Conservation (phyloP, 2,888 invertebrate genomes). For the Poecilobothrus nobilitatus region DNA sequence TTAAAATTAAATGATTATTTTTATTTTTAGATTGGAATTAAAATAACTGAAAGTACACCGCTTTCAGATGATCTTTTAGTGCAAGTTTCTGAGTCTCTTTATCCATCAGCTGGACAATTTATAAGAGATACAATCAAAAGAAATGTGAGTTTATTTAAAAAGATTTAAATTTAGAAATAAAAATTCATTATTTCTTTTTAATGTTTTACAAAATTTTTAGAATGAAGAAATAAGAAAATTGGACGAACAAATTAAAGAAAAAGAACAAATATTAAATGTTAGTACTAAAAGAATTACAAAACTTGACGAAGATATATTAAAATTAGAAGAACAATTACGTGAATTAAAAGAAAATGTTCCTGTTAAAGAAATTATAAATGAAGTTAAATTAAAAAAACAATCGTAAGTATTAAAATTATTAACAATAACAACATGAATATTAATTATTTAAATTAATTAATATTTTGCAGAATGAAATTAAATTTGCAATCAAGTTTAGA, state of each 20-base stretch:
- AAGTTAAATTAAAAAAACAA: slow-evolving; percentile 48
- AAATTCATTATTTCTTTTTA: slow-evolving; percentile 9
- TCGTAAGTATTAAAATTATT: slow-evolving; percentile 35
- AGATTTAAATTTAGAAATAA: neutral
- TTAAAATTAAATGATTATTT: neutral
- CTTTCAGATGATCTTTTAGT: slow-evolving; percentile 55
- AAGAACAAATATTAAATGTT: slow-evolving; percentile 50
- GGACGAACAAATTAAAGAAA: slow-evolving; percentile 55
- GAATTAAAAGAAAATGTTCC: slow-evolving; percentile 41
- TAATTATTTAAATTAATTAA: neutral
- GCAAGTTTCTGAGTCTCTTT: slow-evolving; percentile 57
- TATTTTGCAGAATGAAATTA: slow-evolving; percentile 53
- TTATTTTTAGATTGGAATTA: slow-evolving; percentile 46
- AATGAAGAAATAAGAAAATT: slow-evolving; percentile 63
- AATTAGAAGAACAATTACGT: slow-evolving; percentile 55
- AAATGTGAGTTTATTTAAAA: slow-evolving; percentile 52
- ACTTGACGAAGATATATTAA: slow-evolving; percentile 59
- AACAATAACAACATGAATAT: neutral
- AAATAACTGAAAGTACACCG: slow-evolving; percentile 47
- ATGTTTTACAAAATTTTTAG: slow-evolving; percentile 40
- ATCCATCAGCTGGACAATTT: slow-evolving; percentile 54
- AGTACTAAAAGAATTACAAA: slow-evolving; percentile 58
- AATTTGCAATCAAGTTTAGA: slow-evolving; percentile 50
- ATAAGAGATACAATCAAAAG: slow-evolving; percentile 61
- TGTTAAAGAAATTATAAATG: slow-evolving; percentile 47